These are phyloP conservation scores for Hydropsyche tenuis DNA, from an alignment of 1,140 invertebrate genomes.

Conservation along the genomic window DNA sequence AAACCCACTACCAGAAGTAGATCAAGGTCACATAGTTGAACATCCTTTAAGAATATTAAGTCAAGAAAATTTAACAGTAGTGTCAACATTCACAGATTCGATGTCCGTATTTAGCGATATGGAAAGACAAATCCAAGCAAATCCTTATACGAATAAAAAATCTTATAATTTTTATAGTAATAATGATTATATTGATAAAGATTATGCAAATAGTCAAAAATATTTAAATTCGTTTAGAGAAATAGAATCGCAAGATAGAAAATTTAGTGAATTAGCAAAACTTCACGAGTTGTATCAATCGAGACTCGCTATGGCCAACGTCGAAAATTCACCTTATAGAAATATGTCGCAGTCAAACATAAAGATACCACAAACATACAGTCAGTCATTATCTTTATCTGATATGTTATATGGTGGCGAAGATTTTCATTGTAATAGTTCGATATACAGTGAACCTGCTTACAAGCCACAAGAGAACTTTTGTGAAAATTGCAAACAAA, in stretches of 20 bases:
- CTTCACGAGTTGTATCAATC: conserved; percentile 70
- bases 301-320: conserved; percentile 59
- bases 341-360: conserved; percentile 51
- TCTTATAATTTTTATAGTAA: conserved; percentile 57
- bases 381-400: conserved; percentile 74
- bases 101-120: conserved; percentile 79
- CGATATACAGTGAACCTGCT: conserved; percentile 83
- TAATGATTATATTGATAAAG: conserved; percentile 53
- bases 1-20: conserved; percentile 74
- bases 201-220: conserved; percentile 42
- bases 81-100: conserved; percentile 85
- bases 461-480: conserved; percentile 78
- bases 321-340: conserved; percentile 44
- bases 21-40: conserved; percentile 70
- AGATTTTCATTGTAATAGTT: conserved; percentile 71
- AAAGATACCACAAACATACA: conserved; percentile 73
- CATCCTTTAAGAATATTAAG: conserved; percentile 87
- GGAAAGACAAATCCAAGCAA: conserved; percentile 64
- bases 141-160: conserved; percentile 58
- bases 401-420: conserved; percentile 72
- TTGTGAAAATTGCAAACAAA: conserved; percentile 76
- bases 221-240: conserved; percentile 34
- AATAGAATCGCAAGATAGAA: conserved; percentile 55
- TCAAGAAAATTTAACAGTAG: conserved; percentile 87
- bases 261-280: conserved; percentile 69